phyloP scores from a whole-genome alignment of 2,888 invertebrate species.

The Drosophila leonis region DNA sequence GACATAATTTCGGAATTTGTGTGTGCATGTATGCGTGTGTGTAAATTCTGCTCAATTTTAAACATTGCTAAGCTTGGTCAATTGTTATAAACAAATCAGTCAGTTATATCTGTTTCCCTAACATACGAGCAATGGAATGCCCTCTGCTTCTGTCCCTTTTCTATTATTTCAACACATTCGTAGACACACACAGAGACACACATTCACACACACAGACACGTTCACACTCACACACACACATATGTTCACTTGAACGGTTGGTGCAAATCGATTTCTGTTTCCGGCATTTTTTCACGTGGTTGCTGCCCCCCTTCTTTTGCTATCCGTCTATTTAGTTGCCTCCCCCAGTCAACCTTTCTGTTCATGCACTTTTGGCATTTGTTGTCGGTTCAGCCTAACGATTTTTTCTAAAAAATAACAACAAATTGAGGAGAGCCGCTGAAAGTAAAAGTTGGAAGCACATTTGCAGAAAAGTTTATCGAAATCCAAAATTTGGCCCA shows the following conservation, averaged over 20 bases:
- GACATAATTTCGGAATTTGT: constrained; percentile 71
- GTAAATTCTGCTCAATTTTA: neutral
- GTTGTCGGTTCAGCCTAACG: constrained; percentile 68
- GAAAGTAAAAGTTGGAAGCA: constrained; percentile 56
- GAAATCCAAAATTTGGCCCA: constrained; percentile 65
- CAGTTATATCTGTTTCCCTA: neutral
- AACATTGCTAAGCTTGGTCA: neutral
- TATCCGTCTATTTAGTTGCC: constrained; percentile 29
- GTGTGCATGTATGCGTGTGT: constrained; percentile 14
- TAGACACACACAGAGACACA: constrained; percentile 9
- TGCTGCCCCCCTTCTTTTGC: constrained; percentile 49
- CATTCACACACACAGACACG: constrained; percentile 11
- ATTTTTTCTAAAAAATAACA: constrained; percentile 70
- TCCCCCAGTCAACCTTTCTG: constrained; percentile 7
- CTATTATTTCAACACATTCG: constrained; percentile 9
- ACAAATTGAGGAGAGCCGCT: constrained; percentile 26
- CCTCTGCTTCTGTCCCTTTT: constrained; percentile 25
- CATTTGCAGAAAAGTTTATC: constrained; percentile 44
- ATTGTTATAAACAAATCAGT: constrained; percentile 31
- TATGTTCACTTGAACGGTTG: constrained; percentile 52
- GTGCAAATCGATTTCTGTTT: constrained; percentile 84
- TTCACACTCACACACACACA: constrained; percentile 3
- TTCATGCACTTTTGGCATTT: constrained; percentile 77
- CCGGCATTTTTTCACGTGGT: constrained; percentile 85
- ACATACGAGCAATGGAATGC: constrained; percentile 16